phyloP scores from a whole-genome alignment of 2,888 invertebrate species.

The Eristalinus aeneus region DNA sequence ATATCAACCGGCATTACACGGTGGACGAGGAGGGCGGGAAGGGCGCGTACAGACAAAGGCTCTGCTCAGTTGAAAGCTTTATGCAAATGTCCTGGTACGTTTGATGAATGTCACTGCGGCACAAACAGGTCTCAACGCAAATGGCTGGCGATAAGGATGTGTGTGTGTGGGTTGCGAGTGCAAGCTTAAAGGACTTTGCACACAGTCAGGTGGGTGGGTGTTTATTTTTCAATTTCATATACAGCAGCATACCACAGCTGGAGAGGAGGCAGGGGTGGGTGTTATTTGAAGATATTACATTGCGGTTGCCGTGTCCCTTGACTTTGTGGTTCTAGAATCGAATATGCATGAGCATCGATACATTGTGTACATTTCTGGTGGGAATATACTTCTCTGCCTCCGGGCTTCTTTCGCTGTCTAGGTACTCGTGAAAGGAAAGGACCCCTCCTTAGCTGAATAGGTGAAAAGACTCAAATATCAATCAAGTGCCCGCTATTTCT shows the following conservation, averaged over 20 bases:
- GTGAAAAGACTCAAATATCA: too few relatives aligned
- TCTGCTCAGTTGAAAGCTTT: constrained; percentile 28
- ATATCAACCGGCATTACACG: constrained; percentile 12
- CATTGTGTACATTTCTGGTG: neutral
- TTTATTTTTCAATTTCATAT: neutral
- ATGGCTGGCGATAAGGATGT: constrained; percentile 20
- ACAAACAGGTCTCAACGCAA: constrained; percentile 7
- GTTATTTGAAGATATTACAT: neutral
- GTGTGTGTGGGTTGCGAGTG: neutral
- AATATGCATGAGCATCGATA: neutral
- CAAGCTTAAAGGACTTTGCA: neutral
- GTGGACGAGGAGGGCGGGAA: neutral
- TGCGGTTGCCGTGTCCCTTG: neutral
- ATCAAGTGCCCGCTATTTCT: too few relatives aligned
- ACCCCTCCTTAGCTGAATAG: too few relatives aligned
- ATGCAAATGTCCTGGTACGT: constrained; percentile 33
- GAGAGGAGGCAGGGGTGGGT: neutral
- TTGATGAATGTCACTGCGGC: constrained; percentile 6
- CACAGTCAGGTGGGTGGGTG: neutral
- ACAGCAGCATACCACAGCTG: neutral
- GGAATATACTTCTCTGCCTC: neutral
- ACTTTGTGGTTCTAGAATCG: neutral
- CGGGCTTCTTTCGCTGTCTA: too few relatives aligned
- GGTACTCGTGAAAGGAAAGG: too few relatives aligned
- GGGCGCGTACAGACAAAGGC: constrained; percentile 3